These are phyloP conservation scores for Stenotaenia linearis DNA, from an alignment of 2,888 invertebrate genomes.

Conservation along the genomic window DNA sequence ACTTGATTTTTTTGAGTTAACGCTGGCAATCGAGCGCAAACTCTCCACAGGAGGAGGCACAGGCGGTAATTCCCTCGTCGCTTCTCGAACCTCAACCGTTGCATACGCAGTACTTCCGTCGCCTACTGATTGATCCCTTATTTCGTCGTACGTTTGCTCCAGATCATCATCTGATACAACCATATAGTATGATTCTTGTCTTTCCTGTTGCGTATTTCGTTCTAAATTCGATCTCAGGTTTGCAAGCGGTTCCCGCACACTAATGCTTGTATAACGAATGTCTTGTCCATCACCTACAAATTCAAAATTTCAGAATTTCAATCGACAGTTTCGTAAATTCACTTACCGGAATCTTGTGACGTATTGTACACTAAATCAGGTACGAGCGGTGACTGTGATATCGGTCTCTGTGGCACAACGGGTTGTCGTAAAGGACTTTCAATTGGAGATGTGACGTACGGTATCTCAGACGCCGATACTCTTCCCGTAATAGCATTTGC, in stretches of 20 bases:
- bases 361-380: constrained; percentile 26
- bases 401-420: background rate
- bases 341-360: constrained; percentile 30
- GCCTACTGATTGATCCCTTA: background rate
- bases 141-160: constrained; percentile 32
- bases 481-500: constrained; percentile 32
- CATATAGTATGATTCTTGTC: constrained; percentile 28
- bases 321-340: background rate
- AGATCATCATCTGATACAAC: constrained; percentile 32
- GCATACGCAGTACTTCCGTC: background rate
- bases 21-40: background rate
- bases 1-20: constrained; percentile 27
- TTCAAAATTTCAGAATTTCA: background rate
- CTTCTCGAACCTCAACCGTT: background rate
- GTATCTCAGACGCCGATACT: constrained; percentile 26
- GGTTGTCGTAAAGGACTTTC: constrained; percentile 27
- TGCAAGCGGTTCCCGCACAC: constrained; percentile 80
- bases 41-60: constrained; percentile 30
- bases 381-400: background rate
- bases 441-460: constrained; percentile 29
- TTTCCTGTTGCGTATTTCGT: constrained; percentile 45
- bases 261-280: constrained; percentile 74
- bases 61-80: background rate
- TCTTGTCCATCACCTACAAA: constrained; percentile 24
- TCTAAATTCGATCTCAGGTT: constrained; percentile 60